Conservation (phyloP, 2,888 invertebrate species). For the Pammene fasciana region DNA sequence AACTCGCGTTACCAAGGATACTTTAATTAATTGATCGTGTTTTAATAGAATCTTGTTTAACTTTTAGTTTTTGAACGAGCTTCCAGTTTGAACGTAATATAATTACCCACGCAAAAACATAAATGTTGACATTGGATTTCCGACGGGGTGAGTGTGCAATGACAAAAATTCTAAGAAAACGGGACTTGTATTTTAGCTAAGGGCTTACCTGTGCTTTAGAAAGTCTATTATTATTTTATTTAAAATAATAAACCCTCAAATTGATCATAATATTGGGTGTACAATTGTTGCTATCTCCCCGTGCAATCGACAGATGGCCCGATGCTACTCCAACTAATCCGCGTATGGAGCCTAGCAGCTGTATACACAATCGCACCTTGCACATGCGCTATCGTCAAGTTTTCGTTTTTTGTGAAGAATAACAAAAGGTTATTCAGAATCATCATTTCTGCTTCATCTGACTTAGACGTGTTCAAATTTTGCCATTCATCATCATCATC, state of each 20-base stretch:
- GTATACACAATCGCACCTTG: slow-evolving; percentile 37
- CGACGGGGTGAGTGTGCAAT: neutral
- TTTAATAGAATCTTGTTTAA: slow-evolving; percentile 2
- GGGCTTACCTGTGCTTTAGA: neutral
- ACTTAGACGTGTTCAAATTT: slow-evolving; percentile 1
- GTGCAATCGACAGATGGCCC: slow-evolving; percentile 24
- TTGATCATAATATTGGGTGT: neutral
- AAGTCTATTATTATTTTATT: neutral
- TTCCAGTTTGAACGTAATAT: neutral
- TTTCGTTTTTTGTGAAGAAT: slow-evolving; percentile 6
- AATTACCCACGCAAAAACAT: slow-evolving; percentile 11
- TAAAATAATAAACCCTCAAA: neutral
- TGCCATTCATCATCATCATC: too few relatives aligned
- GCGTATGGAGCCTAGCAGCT: slow-evolving; percentile 26
- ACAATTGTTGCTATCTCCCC: slow-evolving; percentile 17
- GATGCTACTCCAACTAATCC: slow-evolving; percentile 15
- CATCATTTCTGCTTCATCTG: neutral
- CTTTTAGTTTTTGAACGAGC: slow-evolving; percentile 11
- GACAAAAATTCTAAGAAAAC: slow-evolving; percentile 3
- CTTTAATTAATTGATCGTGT: slow-evolving; percentile 27
- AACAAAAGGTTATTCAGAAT: slow-evolving; percentile 4
- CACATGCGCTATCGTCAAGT: neutral
- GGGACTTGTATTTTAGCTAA: neutral
- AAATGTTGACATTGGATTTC: neutral
- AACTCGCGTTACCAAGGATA: slow-evolving; percentile 13